These are phyloP conservation scores for Hyperoplus lanceolatus DNA, from an alignment of 2,797 vertebrate species.

Conservation along the genomic window DNA sequence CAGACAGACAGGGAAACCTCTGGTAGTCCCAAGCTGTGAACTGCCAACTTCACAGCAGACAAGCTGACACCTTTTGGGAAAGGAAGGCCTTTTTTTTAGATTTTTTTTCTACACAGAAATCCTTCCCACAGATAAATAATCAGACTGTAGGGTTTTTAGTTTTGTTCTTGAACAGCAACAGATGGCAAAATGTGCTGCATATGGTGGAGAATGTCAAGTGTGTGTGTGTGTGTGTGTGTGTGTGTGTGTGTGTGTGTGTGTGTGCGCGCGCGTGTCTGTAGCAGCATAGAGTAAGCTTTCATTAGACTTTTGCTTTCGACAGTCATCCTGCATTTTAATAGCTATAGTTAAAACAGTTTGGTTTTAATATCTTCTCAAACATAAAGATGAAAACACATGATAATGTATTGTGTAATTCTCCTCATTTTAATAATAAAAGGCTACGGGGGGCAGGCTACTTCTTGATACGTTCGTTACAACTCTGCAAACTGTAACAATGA, in stretches of 20 bases:
- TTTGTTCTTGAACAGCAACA: not conserved
- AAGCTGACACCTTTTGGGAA: not conserved
- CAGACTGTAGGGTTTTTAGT: not conserved
- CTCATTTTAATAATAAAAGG: not conserved
- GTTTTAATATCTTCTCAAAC: not conserved
- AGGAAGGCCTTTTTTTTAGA: no score
- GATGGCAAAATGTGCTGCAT: no score
- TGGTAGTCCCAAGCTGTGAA: not conserved
- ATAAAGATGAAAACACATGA: not conserved
- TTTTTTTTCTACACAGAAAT: not conserved
- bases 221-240: no score
- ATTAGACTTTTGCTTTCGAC: not conserved
- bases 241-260: no score
- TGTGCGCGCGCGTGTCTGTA: no score
- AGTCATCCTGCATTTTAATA: slow-evolving; percentile 1
- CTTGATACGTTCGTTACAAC: not conserved
- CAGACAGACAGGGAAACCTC: not conserved
- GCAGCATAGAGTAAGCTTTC: no score
- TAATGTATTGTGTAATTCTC: not conserved
- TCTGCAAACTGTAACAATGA: not conserved
- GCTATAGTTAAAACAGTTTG: not conserved
- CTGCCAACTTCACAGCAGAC: not conserved
- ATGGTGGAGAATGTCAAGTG: no score
- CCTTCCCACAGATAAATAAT: not conserved
- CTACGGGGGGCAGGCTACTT: not conserved